phyloP scores from a whole-genome alignment of 2,888 invertebrate species.

The Lacanobia wlatinum region DNA sequence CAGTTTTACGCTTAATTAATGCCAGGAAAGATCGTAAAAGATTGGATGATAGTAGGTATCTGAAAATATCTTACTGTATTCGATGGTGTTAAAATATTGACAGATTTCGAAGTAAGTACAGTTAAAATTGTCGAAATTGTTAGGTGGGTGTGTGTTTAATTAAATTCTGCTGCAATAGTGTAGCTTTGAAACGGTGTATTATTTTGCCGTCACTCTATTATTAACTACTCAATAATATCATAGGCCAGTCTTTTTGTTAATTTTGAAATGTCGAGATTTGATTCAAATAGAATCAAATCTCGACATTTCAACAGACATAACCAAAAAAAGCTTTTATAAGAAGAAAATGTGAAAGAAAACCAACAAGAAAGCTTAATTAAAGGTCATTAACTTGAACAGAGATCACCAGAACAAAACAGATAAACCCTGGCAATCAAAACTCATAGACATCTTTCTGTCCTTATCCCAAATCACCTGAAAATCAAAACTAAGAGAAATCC shows the following conservation, averaged over 20 bases:
- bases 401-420: background rate
- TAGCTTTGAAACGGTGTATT: background rate
- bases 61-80: slow-evolving; percentile 7
- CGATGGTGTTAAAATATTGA: slow-evolving; percentile 19
- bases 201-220: background rate
- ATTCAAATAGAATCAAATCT: no score
- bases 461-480: background rate
- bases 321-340: no score
- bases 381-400: background rate
- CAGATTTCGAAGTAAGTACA: background rate
- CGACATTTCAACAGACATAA: no score
- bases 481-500: background rate
- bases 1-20: slow-evolving; percentile 34
- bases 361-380: background rate
- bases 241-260: background rate
- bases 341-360: background rate
- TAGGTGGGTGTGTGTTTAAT: background rate
- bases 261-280: background rate
- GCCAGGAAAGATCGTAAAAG: slow-evolving; percentile 12
- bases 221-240: background rate
- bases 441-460: background rate
- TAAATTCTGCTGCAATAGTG: background rate
- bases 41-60: background rate
- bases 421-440: background rate
- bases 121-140: no score